A percentile compares a stretch with the other conserved stretches of the same genome.
Evolutionary conservation across 2,797 vertebrate genomes (phyloP).

Genomic region (Ibycter americanus): DNA sequence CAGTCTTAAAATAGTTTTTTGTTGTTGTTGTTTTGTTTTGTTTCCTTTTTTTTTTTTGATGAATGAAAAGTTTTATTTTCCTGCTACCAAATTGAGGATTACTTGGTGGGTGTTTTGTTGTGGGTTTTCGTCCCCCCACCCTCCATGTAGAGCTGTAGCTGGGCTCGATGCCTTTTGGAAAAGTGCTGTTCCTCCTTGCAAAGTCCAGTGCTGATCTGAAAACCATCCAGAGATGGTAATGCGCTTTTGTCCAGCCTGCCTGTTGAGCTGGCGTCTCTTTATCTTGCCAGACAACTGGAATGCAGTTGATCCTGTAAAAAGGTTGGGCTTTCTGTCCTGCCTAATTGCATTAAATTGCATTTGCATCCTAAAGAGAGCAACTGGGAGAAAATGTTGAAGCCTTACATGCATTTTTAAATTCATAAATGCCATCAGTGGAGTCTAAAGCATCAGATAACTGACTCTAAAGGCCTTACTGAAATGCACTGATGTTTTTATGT

Average conservation of each 20-base stretch:
- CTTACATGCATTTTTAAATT: constrained; percentile 11
- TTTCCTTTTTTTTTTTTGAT: no score
- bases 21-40: no score
- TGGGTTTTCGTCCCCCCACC: neutral
- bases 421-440: neutral
- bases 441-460: neutral
- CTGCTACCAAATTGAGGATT: neutral
- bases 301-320: neutral
- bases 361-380: neutral
- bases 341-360: constrained; percentile 21
- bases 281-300: neutral
- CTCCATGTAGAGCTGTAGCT: neutral
- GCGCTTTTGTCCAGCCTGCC: neutral
- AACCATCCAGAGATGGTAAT: neutral
- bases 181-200: neutral
- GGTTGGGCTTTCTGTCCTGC: neutral
- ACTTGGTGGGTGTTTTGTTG: neutral
- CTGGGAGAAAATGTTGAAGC: neutral
- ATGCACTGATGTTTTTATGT: neutral
- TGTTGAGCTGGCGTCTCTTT: neutral
- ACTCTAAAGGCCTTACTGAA: neutral
- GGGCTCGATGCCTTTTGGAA: neutral
- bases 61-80: neutral
- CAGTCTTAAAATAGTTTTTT: no score
- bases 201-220: neutral